Evolutionary conservation across 2,888 invertebrate species (phyloP), one percentile per base, ranked within the genome.

Genomic region (Diaperis boleti): DNA sequence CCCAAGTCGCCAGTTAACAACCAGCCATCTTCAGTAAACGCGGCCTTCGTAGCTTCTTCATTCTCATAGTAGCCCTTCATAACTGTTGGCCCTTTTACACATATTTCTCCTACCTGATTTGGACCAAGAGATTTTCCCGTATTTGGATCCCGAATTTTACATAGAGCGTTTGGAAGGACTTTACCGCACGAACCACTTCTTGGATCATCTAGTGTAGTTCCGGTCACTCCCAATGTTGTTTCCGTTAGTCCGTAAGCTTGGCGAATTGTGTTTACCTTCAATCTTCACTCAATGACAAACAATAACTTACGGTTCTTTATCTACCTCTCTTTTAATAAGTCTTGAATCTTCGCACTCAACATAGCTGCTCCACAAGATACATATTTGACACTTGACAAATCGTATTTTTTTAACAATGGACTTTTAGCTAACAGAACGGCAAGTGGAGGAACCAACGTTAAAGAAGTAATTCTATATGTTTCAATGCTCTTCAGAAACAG

Each of bases 281-380:
- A 39, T 33, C 52, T 52, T n/a, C 5, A 49, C 22, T 22, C 4
- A 22, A 6, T 6, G n/a, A n/a, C n/a, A 22, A 22, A 22, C 22
- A 22, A 22, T 22, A 6, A 22, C 5, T 22, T 22, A 22, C 22
- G 4, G 22, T 7, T 22, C 22, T 22, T 22, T 22, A 22, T 22
- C 7, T 45, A 73, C 72, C 26, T 71, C 70, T 84, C 76, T n/a
- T 82, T 81, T 14, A 88, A 84, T 37, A 86, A 84, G 64, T 84
- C 83, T 72, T 89, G 87, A 33, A 90, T 85, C 57, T 89, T 88
- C 69, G 85, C 85, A 1, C 92, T 89, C 0, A 95, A 82, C 0
- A 94, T 92, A 0, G 95, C 94, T 1, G 94, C 94, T 0, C 92
- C 94, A 73, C 89, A 89, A 77, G 89, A 84, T 44, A 94, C 83